Conservation (phyloP, 2,888 invertebrate species). For the Galerucella calmariensis region DNA sequence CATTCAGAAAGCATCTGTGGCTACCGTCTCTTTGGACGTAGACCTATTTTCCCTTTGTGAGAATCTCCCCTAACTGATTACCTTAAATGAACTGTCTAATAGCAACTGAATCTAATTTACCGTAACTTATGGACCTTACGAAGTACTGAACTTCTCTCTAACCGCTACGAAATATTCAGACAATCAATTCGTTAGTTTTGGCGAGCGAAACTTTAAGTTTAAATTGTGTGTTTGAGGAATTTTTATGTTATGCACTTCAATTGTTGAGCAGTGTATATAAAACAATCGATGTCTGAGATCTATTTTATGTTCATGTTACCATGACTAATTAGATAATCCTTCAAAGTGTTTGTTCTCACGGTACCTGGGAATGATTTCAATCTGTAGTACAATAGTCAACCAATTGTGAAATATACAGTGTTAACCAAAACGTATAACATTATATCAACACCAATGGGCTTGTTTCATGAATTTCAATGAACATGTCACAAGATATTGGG, state of each 20-base stretch:
- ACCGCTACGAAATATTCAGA: background rate
- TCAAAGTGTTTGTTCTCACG: slow-evolving; percentile 10
- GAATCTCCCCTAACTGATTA: slow-evolving; percentile 14
- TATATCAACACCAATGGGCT: too few relatives aligned
- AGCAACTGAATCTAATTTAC: slow-evolving; percentile 26
- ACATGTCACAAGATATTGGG: too few relatives aligned
- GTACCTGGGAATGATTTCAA: background rate
- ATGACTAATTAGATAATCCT: slow-evolving; percentile 8
- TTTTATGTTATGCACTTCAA: too few relatives aligned
- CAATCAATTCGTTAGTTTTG: background rate
- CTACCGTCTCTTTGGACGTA: slow-evolving; percentile 2
- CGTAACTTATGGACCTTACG: background rate
- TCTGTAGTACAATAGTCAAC: background rate
- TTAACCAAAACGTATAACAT: background rate
- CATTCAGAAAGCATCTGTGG: background rate
- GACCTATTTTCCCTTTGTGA: slow-evolving; percentile 24
- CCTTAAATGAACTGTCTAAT: slow-evolving; percentile 31
- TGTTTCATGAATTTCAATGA: too few relatives aligned
- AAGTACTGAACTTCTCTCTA: background rate
- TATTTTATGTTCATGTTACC: slow-evolving; percentile 4
- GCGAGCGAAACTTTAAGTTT: too few relatives aligned
- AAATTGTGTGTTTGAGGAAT: too few relatives aligned
- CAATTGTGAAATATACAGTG: slow-evolving; percentile 2
- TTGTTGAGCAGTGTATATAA: background rate
- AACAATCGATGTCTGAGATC: background rate